Conservation (phyloP, 2,888 invertebrate species). For the Drosophila kambysellisi region DNA sequence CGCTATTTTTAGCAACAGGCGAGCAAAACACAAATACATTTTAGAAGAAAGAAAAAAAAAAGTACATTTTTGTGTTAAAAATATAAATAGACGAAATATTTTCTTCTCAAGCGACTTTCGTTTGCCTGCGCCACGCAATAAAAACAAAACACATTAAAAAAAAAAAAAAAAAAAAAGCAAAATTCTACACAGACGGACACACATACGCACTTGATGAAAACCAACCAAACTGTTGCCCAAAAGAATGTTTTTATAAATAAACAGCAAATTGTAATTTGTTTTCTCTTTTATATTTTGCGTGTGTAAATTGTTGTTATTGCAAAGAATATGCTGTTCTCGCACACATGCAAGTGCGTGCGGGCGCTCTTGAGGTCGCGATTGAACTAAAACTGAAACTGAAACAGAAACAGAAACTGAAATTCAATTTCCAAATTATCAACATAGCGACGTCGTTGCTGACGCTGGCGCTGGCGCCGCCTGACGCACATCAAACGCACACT, state of each 20-base stretch:
- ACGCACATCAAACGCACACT: constrained; percentile 35
- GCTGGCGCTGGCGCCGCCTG: constrained; percentile 23
- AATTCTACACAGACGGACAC: constrained; percentile 3
- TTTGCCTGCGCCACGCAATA: constrained; percentile 39
- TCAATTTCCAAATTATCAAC: constrained; percentile 72
- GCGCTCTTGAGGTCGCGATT: constrained; percentile 78
- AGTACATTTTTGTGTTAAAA: constrained; percentile 28
- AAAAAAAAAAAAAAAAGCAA: constrained; percentile 21
- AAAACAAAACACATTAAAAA: constrained; percentile 47
- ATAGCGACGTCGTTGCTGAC: constrained; percentile 17
- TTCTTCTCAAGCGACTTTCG: constrained; percentile 17
- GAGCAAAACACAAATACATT: constrained; percentile 25
- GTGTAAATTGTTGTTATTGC: constrained; percentile 15
- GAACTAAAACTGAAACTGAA: constrained; percentile 76
- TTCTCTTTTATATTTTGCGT: constrained; percentile 5
- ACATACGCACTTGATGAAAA: constrained; percentile 24
- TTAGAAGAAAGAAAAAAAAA: constrained; percentile 5
- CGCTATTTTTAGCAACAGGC: constrained; percentile 49
- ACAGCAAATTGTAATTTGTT: constrained; percentile 23
- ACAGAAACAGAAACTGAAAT: constrained; percentile 61
- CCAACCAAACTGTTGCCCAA: constrained; percentile 16
- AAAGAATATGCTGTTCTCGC: constrained; percentile 17
- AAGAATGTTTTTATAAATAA: constrained; percentile 14
- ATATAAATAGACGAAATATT: constrained; percentile 46
- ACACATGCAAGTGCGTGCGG: constrained; percentile 78